Evolutionary conservation across 2,797 vertebrate genomes (phyloP).

Genomic region (Thripadectes ignobilis): DNA sequence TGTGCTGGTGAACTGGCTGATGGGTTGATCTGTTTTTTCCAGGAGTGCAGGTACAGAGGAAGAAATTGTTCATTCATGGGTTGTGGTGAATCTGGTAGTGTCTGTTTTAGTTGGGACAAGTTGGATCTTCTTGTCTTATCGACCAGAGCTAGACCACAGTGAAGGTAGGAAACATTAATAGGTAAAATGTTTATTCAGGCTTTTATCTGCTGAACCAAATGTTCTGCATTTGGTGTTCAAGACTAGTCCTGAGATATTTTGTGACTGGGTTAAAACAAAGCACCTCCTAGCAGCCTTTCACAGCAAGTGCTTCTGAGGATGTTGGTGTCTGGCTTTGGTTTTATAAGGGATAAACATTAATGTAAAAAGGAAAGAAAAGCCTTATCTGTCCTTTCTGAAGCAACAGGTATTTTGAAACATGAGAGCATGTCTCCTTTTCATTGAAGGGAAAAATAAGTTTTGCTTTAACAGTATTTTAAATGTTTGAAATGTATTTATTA

Average conservation of each 20-base stretch:
- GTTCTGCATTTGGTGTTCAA: neutral
- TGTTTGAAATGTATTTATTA: neutral
- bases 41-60: constrained; percentile 85
- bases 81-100: constrained; percentile 93
- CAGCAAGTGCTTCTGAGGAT: neutral
- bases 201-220: neutral
- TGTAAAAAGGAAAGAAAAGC: neutral
- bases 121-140: constrained; percentile 88
- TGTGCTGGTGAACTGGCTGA: neutral
- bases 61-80: constrained; percentile 89
- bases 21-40: neutral
- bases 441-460: neutral
- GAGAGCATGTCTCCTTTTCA: neutral
- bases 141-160: constrained; percentile 88
- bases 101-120: constrained; percentile 89
- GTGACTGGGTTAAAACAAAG: neutral
- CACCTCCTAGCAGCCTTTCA: neutral
- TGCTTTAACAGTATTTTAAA: neutral
- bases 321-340: neutral
- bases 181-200: neutral
- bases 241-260: neutral
- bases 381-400: neutral
- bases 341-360: neutral
- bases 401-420: neutral
- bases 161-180: constrained; percentile 78